Base-by-base conservation (phyloP, 64 coral and sea anemone genomes). In the Stichodactyla mertensii region DNA sequence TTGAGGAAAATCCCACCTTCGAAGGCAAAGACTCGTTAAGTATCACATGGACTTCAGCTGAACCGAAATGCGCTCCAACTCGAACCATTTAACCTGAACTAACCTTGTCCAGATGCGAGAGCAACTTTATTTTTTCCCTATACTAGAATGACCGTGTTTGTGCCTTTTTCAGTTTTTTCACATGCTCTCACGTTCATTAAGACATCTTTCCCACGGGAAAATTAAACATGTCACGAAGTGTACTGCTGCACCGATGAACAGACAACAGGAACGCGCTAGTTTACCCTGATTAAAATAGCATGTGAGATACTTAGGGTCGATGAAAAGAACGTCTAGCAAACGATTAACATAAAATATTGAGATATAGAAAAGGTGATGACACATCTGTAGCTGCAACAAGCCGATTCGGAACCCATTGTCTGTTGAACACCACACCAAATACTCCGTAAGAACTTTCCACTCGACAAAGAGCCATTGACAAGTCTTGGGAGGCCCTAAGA, bases 191-290 rank as follows among this genome's bases (percentile, higher is more conserved):
- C 23, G 69, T 1, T 74, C 69, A 23, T 74, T 31, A 53, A 7
- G 78, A 18, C 53, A 54, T 52, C 53, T 81, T 81, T 81, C 78
- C 78, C 78, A 81, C 78, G 78, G 78, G 78, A 81, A 81, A 81
- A 19, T 81, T 20, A 8, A 55, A 53, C 6, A 55, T 81, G 51
- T 81, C 78, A 81, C 7, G 11, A 9, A 54, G 15, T 28, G n/a
- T 53, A 2, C 7, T 5, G 15, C 54, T 81, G 10, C 36, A 81
- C 51, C 52, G 26, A 6, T 15, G 6, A 53, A 74, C 78, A 81
- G 78, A 81, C 78, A 81, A 81, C 36, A 81, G 53, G 16, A 74
- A 6, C 24, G 24, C 22, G 22, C 36, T 45, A 45, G 36, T 14
- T 74, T 31, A 12, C 18, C 9, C 64, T 69, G 64, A 69, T 69